Evolutionary conservation across 2,888 invertebrate genomes (phyloP), one percentile per base, ranked within the genome.

Genomic region (Strigamia crassipes): DNA sequence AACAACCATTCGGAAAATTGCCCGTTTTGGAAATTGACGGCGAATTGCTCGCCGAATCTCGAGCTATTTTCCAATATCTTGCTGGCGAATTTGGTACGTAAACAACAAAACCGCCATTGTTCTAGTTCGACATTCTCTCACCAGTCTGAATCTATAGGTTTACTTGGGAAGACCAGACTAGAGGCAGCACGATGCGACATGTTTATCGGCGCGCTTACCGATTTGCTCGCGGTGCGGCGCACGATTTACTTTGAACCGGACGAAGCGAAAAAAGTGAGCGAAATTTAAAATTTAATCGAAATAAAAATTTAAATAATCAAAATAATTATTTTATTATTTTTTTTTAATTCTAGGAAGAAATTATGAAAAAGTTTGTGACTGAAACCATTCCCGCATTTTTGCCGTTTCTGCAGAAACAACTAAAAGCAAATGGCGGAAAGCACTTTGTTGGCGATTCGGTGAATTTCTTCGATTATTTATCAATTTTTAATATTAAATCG

Each of bases 11-110:
- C 84, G 91, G 91, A 80, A 90, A 89, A 87, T 86, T 91, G 77
- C 91, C 91, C 1, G 89, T 91, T 31, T 86, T 91, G 85, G 91
- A 91, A 86, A 89, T 91, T 82, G 90, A 91, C 85, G 91, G 91
- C n/a, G 89, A 89, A 84, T 88, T 90, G 56, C 78, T 86, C 38
- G 89, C 90, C 46, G 91, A 91, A 84, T 90, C 90, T 83, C 89
- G 89, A 84, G 91, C 91, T 10, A 90, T 91, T 82, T 90, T 90
- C 8, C 87, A 91, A 85, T 91, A 90, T 86, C 86, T 91, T 83
- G 91, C 91, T 0, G 87, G 88, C 80, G 87, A 90, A 84, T 88
- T 89, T 85, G 89, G 85, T 85, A 82, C 12, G 38, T 13, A 31
- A 73, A 31, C 9, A 73, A 73, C 3, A 31, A 0, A 66, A 27